Conservation (phyloP, 2,888 invertebrate species). For the Dolichomitus sp. region DNA sequence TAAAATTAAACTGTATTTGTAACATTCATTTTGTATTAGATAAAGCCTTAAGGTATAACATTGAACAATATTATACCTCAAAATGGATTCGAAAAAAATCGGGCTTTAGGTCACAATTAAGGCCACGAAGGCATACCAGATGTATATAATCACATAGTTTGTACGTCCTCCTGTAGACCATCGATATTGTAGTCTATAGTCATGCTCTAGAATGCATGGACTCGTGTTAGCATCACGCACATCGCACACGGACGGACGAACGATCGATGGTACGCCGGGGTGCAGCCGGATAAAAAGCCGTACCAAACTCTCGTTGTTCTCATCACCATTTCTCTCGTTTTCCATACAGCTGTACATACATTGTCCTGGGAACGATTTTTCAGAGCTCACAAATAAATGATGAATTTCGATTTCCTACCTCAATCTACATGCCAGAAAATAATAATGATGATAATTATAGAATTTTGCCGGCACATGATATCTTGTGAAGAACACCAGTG, state of each 20-base stretch:
- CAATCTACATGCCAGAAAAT: not conserved
- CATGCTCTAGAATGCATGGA: slow-evolving; percentile 14
- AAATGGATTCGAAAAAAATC: too few relatives aligned
- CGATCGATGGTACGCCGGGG: slow-evolving; percentile 46
- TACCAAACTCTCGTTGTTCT: slow-evolving; percentile 45
- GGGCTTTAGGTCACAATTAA: not conserved
- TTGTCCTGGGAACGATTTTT: slow-evolving; percentile 12
- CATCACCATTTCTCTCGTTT: slow-evolving; percentile 43
- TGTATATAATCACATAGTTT: not conserved
- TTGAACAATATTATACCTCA: too few relatives aligned
- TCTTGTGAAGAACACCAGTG: not conserved
- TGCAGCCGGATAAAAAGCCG: slow-evolving; percentile 23
- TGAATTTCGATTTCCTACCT: not conserved
- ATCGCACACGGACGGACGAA: slow-evolving; percentile 37
- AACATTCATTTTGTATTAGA: too few relatives aligned
- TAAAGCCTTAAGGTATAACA: too few relatives aligned
- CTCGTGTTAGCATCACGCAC: slow-evolving; percentile 22
- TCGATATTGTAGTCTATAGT: not conserved
- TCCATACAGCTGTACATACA: slow-evolving; percentile 25
- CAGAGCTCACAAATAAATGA: slow-evolving; percentile 12
- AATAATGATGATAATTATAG: slow-evolving; percentile 12
- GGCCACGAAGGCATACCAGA: not conserved
- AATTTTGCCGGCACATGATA: not conserved
- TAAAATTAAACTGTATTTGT: too few relatives aligned
- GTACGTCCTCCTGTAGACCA: not conserved